Evolutionary conservation across 1,140 invertebrate species (phyloP).

Genomic region (Mycetomoellerius zeteki): DNA sequence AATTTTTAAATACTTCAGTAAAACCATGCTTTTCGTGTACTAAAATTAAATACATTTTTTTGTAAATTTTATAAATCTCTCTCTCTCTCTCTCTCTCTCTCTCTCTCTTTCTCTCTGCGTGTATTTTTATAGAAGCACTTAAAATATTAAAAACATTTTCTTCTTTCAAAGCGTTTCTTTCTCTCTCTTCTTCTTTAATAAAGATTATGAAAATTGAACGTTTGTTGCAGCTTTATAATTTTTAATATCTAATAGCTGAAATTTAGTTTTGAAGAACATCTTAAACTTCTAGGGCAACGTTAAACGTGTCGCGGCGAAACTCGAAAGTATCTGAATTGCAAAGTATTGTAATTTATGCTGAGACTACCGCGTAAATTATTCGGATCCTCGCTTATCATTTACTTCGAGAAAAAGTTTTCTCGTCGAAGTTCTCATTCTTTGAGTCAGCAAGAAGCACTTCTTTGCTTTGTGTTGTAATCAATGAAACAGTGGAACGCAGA

Average conservation of each 20-base stretch:
- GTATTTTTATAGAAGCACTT: neutral
- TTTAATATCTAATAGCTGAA: conserved; percentile 2
- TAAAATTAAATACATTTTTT: too few species aligned
- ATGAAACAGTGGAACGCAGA: neutral
- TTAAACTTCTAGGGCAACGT: neutral
- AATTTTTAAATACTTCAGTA: too few species aligned
- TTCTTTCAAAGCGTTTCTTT: too few species aligned
- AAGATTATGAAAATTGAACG: neutral
- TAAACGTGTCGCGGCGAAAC: neutral
- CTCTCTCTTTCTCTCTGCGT: neutral
- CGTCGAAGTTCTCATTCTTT: neutral
- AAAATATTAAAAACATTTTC: neutral
- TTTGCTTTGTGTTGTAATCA: neutral
- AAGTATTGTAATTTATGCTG: conserved; percentile 8
- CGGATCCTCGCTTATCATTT: conserved; percentile 16
- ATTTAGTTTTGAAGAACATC: neutral
- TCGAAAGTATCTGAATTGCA: conserved; percentile 21
- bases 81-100: too few species aligned
- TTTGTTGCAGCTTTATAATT: neutral
- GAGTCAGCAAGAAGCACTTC: neutral
- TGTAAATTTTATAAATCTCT: too few species aligned
- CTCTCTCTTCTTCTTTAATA: neutral
- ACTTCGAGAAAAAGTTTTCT: neutral
- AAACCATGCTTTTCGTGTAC: too few species aligned
- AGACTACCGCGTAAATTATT: conserved; percentile 30